Evolutionary conservation across 1,140 invertebrate species (phyloP), one percentile per base, ranked within the genome.

Genomic region (Ceratoteleas bidentatus): DNA sequence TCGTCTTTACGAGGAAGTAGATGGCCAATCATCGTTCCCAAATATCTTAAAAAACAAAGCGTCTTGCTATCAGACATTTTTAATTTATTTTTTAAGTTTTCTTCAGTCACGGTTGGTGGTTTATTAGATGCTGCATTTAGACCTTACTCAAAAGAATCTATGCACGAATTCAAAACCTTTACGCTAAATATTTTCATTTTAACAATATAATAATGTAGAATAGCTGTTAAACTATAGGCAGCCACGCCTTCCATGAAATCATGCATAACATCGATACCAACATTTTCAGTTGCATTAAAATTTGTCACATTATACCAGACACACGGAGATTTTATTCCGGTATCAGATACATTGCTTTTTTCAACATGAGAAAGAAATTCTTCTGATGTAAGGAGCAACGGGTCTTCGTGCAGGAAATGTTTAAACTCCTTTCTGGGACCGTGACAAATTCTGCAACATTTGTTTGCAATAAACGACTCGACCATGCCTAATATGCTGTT

Each of bases 61-160:
- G n/a, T n/a, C n/a, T n/a, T n/a, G n/a, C n/a, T n/a, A n/a, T n/a
- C 65, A 2, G 53, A 68, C 38, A 57, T 24, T 54, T 54, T 65
- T 13, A 65, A 6, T 54, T 40, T 65, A 38, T 38, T 38, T 9
- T 38, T 38, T 6, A 38, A 9, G 9, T 38, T 5, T 5, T 6
- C 5, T 38, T 38, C 36, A 5, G 9, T 38, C 5, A 38, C 9
- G 9, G 54, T 0, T 7, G 53, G 54, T 16, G 65, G 65, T 38
- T 69, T 69, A 50, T 69, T 69, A 49, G 54, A 69, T 14, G 7
- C 11, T 36, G 57, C 54, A 36, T 24, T 10, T 10, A 47, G 6
- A 0, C 11, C 32, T 15, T 36, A 69, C 34, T 47, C 10, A 40
- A 57, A 69, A 0, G n/a, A 16, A 7, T n/a, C 0, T 5, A 69